These are phyloP conservation scores for Bombus confusus DNA, from an alignment of 1,140 invertebrate species.

Conservation along the genomic window DNA sequence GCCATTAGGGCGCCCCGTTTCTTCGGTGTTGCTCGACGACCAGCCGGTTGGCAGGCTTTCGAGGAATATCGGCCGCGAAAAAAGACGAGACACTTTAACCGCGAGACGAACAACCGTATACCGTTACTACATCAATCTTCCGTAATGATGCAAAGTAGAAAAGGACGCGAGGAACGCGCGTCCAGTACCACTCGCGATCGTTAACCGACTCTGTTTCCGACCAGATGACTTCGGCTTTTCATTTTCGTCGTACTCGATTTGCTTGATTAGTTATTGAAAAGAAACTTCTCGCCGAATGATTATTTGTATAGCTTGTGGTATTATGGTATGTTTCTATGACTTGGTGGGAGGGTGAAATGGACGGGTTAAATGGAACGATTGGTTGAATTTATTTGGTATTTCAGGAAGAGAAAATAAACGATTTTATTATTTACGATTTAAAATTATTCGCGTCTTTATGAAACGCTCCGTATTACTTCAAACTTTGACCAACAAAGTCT, in stretches of 20 bases:
- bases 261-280: background rate
- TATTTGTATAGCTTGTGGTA: too few species aligned
- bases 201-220: constrained; percentile 27
- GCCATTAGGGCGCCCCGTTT: constrained; percentile 22
- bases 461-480: too few species aligned
- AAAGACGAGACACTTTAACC: constrained; percentile 52
- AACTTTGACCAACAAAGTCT: too few species aligned
- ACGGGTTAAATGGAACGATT: too few species aligned
- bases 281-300: background rate
- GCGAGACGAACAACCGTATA: constrained; percentile 47
- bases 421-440: too few species aligned
- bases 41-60: constrained; percentile 15
- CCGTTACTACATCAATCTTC: constrained; percentile 56
- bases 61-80: constrained; percentile 47
- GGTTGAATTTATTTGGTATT: too few species aligned
- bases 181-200: background rate
- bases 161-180: background rate
- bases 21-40: background rate
- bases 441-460: too few species aligned
- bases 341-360: background rate
- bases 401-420: too few species aligned
- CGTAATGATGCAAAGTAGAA: constrained; percentile 53
- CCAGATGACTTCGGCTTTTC: background rate
- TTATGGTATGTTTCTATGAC: too few species aligned
- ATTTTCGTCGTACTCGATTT: background rate